Evolutionary conservation across 2,113 vertebrate genomes (phyloP).

Genomic region (Grallaria varia): DNA sequence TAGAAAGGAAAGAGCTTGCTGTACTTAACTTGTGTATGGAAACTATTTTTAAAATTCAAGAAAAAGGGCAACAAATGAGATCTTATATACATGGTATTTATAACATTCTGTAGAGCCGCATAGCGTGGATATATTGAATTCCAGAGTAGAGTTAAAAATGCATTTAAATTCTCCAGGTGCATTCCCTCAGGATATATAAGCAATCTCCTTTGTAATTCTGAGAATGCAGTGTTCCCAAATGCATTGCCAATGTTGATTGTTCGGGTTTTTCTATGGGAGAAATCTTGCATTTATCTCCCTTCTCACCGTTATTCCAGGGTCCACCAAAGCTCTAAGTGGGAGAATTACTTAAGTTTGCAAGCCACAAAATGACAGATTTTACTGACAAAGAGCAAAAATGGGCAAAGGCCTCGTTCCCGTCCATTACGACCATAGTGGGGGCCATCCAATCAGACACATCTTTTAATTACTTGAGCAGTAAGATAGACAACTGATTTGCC

Average conservation of each 20-base stretch:
- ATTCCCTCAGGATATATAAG: neutral
- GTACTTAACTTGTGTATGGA: neutral
- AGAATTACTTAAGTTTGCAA: neutral
- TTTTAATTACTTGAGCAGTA: neutral
- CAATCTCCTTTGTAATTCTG: neutral
- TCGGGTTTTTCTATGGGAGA: neutral
- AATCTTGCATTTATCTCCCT: neutral
- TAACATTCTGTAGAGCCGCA: neutral
- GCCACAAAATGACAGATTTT: neutral
- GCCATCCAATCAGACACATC: neutral
- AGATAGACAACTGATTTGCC: neutral
- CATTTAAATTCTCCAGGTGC: neutral
- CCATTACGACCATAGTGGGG: neutral
- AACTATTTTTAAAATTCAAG: neutral
- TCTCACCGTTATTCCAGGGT: neutral
- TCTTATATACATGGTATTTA: neutral
- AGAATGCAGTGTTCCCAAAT: neutral
- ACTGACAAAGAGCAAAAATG: neutral
- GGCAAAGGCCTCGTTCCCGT: neutral
- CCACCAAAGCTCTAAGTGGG: neutral
- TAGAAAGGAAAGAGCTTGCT: neutral
- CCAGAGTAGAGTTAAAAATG: neutral
- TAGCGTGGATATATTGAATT: neutral
- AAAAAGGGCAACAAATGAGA: neutral
- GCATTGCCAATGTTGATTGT: neutral